Evolutionary conservation across 2,888 invertebrate genomes (phyloP), one percentile per base, ranked within the genome.

Genomic region (Pteria penguin): DNA sequence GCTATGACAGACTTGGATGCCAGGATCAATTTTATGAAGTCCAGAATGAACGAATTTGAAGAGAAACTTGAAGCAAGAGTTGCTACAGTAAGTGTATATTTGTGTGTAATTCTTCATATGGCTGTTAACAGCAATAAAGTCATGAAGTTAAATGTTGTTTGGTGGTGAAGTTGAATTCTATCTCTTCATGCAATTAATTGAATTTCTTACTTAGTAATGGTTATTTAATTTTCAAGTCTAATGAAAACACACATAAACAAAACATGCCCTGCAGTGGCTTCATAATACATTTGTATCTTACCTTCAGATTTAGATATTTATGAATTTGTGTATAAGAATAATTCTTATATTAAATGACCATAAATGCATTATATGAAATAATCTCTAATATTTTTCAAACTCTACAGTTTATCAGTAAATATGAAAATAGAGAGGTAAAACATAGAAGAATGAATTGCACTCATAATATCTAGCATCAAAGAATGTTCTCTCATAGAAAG

Each of bases 1-100:
- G 86, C 85, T 1, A 72, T 90, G 81, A 85, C 88, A 24, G 91
- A 91, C 77, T 78, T 91, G 76, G 90, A 90, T 68, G 84, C 87
- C 8, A 80, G 87, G 18, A 72, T 91, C 65, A 83, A 78, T 27
- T 82, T 82, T 22, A 73, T 89, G 36, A 88, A 86, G 65, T 82
- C 86, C 63, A 84, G 86, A 66, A 80, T 90, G 36, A 69, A 81
- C 26, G 80, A 81, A 52, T 68, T 85, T 24, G 89, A 89, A 71
- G 88, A 86, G 29, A 73, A 72, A 36, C 75, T 90, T 18, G 88
- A 89, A 66, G 76, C 84, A 26, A 86, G 86, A 80, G 83, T 90
- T n/a, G 81, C 82, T 24, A 76, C 83, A 57, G 90, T 90, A 81
- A 84, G 86, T 85, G 26, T 29, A 22, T 60, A 27, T n/a, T n/a